Conservation (phyloP, 2,797 vertebrate genomes). For the Percopsis omiscomaycus region DNA sequence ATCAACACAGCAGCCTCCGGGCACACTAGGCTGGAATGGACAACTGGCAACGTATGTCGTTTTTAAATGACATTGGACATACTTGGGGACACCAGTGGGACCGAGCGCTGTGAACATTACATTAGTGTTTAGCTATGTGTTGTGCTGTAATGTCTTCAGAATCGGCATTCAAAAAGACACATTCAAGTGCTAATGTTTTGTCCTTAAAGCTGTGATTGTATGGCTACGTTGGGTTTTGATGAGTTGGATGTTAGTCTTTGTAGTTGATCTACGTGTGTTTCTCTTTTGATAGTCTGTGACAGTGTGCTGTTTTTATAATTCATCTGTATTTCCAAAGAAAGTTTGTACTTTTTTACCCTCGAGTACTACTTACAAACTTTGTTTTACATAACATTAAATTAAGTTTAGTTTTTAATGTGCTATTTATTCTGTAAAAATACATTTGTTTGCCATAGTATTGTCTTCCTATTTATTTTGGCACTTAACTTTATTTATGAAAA, state of each 20-base stretch:
- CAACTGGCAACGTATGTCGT: too few species aligned
- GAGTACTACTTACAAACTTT: neutral
- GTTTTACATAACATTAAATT: neutral
- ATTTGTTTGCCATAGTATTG: slow-evolving; percentile 6
- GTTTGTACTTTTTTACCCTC: neutral
- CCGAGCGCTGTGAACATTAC: neutral
- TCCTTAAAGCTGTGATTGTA: neutral
- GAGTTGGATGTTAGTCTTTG: neutral
- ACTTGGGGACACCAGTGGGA: too few species aligned
- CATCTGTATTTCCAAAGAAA: neutral
- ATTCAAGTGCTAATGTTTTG: neutral
- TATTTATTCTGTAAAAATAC: slow-evolving; percentile 58
- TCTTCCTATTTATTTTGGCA: neutral
- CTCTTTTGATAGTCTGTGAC: neutral
- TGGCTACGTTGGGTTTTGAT: neutral
- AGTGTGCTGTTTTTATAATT: neutral
- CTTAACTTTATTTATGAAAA: neutral
- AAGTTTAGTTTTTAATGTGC: slow-evolving; percentile 17
- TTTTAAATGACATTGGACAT: too few species aligned
- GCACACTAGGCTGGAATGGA: neutral
- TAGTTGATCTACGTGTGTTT: neutral
- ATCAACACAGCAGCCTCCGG: slow-evolving; percentile 1
- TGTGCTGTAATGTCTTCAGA: neutral
- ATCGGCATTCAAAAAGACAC: neutral
- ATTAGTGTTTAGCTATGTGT: slow-evolving; percentile 1